Evolutionary conservation across 2,888 invertebrate genomes (phyloP), one percentile per base, ranked within the genome.

Genomic region (Aleiodes alternator): DNA sequence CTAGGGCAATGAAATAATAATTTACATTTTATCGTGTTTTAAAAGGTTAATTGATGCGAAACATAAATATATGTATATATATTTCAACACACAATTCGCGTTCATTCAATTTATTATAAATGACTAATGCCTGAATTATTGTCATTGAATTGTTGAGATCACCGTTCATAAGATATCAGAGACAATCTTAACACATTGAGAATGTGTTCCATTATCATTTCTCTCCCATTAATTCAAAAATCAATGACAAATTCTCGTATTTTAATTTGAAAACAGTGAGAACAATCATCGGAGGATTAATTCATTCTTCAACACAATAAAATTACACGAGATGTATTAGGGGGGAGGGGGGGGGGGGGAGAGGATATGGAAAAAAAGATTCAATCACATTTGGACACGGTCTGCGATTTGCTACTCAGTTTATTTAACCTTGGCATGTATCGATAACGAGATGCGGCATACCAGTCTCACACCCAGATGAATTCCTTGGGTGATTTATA

Each of bases 341-440:
- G 43, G 43, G 11, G 34, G 34, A 3, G 11, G 23, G 23, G 23
- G 23, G 23, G 23, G 23, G 23, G 23, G 23, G 23, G 2, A 2
- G 23, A 23, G 23, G 23, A 2, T 1, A 23, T 1, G 23, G 23
- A 11, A 43, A 9, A 43, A 43, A 43, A 1, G n/a, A 31, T 66
- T 23, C 71, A 75, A 75, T 75, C 48, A 75, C 56, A 71, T 75
- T 75, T 66, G 56, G 51, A n/a, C 51, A 56, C 16, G 48, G 59
- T 51, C 31, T 72, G 72, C 53, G 71, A 8, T 11, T 23, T 66
- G 43, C 8, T 14, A 14, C 16, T 43, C 14, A 16, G 16, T 48
- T n/a, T 29, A 61, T 59, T 69, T 38, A 68, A 76, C 76, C 76
- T 76, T 76, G 76, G 53, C 72, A 76, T 53, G 14, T 76, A 69